Evolutionary conservation across 2,113 vertebrate genomes (phyloP).

Genomic region (Hippopotamus amphibius): DNA sequence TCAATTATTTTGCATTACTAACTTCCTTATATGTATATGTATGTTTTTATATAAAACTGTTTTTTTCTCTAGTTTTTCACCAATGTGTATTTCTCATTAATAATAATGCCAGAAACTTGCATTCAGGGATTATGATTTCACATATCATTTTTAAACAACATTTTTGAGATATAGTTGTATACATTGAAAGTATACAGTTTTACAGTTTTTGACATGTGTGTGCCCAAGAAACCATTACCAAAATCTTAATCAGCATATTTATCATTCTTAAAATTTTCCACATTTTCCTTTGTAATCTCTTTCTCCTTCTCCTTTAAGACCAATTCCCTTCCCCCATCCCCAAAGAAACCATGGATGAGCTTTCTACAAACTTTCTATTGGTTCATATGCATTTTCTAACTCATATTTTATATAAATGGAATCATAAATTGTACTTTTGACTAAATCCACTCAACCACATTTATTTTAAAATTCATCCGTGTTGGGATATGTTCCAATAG

Average conservation of each 20-base stretch:
- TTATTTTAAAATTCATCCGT: background rate
- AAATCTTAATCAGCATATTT: background rate
- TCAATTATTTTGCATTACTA: background rate
- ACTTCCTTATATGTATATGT: background rate
- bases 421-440: background rate
- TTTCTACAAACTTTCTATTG: background rate
- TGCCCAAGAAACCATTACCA: background rate
- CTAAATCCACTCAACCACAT: background rate
- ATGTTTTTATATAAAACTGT: background rate
- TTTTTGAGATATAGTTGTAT: background rate
- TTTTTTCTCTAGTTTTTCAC: slow-evolving; percentile 4
- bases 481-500: background rate
- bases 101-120: background rate
- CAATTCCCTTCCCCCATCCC: background rate
- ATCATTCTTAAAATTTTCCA: background rate
- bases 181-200: background rate
- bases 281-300: background rate
- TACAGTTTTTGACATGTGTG: background rate
- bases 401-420: background rate
- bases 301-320: background rate
- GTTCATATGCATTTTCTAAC: background rate
- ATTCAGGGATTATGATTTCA: background rate
- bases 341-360: background rate
- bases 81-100: background rate
- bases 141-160: background rate